Percentiles rank a stretch among this genome's conserved stretches.
These are phyloP conservation scores for Hucho hucho DNA, from an alignment of 2,113 vertebrate species.

Conservation along the genomic window DNA sequence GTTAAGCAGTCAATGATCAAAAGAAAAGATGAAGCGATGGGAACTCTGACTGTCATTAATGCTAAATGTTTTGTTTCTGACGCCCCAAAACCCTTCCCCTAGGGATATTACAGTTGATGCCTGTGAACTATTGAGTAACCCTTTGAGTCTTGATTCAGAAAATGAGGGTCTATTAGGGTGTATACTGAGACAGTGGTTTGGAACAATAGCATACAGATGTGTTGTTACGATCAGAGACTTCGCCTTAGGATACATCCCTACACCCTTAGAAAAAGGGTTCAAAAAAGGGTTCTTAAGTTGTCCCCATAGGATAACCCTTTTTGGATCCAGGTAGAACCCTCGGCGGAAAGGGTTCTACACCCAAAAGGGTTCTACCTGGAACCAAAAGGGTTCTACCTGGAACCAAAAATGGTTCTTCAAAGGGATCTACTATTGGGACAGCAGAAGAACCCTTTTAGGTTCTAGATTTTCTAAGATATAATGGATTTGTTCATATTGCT, in stretches of 20 bases:
- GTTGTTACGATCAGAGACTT: not conserved
- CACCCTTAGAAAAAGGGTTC: no score
- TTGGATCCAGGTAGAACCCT: no score
- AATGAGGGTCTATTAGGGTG: conserved; percentile 36
- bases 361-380: no score
- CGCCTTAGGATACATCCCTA: no score
- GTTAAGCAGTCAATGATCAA: conserved; percentile 28
- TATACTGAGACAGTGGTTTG: conserved; percentile 54
- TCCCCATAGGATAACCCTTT: no score
- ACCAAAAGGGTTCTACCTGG: no score
- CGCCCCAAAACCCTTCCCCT: conserved; percentile 35
- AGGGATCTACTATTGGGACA: no score
- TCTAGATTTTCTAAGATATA: no score
- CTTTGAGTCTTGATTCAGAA: conserved; percentile 41
- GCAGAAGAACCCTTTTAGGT: no score
- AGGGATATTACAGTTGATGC: conserved; percentile 18
- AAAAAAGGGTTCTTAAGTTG: no score
- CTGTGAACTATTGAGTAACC: conserved; percentile 47
- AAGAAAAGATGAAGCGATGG: conserved; percentile 21
- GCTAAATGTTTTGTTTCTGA: conserved; percentile 42
- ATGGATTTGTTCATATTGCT: not conserved
- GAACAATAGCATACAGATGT: conserved; percentile 54
- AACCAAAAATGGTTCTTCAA: no score
- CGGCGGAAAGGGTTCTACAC: no score
- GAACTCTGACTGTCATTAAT: conserved; percentile 31